Evolutionary conservation across 2,888 invertebrate species (phyloP), one percentile per base, ranked within the genome.

Genomic region (Torymus tubicola): DNA sequence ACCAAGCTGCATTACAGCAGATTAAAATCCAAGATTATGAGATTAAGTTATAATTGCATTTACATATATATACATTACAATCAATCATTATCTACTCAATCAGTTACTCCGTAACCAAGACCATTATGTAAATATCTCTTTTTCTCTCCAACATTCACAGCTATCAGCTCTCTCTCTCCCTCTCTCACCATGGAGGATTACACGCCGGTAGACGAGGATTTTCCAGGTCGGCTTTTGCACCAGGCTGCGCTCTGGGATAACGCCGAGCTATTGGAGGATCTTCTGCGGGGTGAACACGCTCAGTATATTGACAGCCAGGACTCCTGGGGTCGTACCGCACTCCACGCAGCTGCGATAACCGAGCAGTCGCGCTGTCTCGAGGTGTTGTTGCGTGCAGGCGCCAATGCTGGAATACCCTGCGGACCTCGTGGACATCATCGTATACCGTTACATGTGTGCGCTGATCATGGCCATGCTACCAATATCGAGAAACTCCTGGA

Each of bases 201-300:
- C 78, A 94, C 95, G n/a, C 95, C 95, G n/a, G 95, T 95, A 86
- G 96, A 96, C 86, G 95, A 95, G 87, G 93, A 96, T 89, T 96
- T 96, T 89, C 95, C 95, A 82, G 96, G 96, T 5, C 93, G 95
- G 71, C 91, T 96, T 69, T 91, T 96, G 78, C 96, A 96, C 86
- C 96, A 96, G 94, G 96, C 97, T 14, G 96, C 97, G 0, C 90
- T 97, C 16, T 97, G 97, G 96, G 96, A 97, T 90, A 97, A 97
- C 88, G 94, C 95, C 18, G 97, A 97, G 88, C 92, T 97, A 0
- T 91, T 97, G n/a, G 94, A 94, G 87, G 97, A 97, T 90, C 92
- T 97, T 50, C 87, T 97, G 10, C 92, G 93, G 63, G 96, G 96
- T 0, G 94, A 95, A 73, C 92, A 93, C 83, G 88, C 86, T 83